These are phyloP conservation scores for Chondrosia reniformis DNA, from an alignment of 37 sponge, comb jelly and placozoan species.

Conservation along the genomic window DNA sequence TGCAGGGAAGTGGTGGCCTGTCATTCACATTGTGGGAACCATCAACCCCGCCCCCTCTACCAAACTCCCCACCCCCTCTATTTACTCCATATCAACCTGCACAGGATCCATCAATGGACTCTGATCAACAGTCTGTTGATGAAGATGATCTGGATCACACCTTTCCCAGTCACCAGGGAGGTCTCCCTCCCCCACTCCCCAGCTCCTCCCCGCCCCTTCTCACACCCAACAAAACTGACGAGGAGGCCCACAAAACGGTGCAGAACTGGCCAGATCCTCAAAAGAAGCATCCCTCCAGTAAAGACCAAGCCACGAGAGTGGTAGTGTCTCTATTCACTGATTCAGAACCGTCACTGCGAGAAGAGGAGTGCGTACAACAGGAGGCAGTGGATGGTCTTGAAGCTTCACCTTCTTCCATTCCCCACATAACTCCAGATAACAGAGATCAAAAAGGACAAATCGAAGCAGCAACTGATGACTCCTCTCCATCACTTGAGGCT, in stretches of 20 bases:
- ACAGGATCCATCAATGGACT: not conserved
- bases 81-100: slow-evolving; percentile 7
- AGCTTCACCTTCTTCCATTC: not conserved
- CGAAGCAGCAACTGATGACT: not conserved
- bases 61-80: slow-evolving; percentile 2
- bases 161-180: not conserved
- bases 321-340: not conserved
- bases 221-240: not conserved
- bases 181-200: slow-evolving; percentile 12
- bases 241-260: not conserved
- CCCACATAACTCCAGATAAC: no score
- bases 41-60: slow-evolving; percentile 7
- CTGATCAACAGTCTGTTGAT: not conserved
- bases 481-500: not conserved
- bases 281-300: not conserved
- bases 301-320: not conserved
- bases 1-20: not conserved
- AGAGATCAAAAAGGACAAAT: not conserved
- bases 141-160: not conserved
- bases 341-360: not conserved
- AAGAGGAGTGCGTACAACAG: no score
- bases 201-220: not conserved
- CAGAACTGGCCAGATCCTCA: not conserved
- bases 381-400: not conserved
- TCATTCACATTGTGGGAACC: not conserved